Conservation (phyloP, 2,797 vertebrate species). For the Cyprinodon diabolis region DNA sequence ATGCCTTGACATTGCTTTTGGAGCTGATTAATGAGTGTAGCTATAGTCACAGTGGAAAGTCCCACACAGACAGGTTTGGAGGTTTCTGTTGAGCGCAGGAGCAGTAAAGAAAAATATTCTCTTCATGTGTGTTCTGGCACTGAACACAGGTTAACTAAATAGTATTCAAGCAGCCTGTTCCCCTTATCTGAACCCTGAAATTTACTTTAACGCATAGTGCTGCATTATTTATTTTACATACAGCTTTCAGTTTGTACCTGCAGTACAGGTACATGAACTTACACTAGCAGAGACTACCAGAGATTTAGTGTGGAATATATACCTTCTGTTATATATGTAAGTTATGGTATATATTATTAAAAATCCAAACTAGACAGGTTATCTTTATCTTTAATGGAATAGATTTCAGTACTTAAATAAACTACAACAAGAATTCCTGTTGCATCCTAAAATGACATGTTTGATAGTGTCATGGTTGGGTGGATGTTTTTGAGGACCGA, state of each 20-base stretch:
- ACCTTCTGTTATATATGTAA: too few relatives aligned
- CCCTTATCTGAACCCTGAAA: slow-evolving; percentile 58
- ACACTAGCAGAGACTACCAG: neutral
- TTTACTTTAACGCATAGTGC: slow-evolving; percentile 34
- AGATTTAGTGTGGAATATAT: neutral
- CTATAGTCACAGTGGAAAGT: slow-evolving; percentile 78
- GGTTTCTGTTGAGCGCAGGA: slow-evolving; percentile 63
- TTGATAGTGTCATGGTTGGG: too few relatives aligned
- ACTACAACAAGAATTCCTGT: neutral
- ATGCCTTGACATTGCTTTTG: slow-evolving; percentile 75
- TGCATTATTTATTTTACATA: slow-evolving; percentile 16
- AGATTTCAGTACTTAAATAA: neutral
- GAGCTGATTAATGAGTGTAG: slow-evolving; percentile 81
- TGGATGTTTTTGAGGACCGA: too few relatives aligned
- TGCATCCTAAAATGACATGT: neutral
- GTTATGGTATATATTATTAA: neutral
- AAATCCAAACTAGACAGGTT: neutral
- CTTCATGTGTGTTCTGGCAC: slow-evolving; percentile 72
- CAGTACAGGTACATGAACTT: neutral
- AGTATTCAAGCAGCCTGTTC: slow-evolving; percentile 49
- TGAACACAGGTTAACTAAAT: slow-evolving; percentile 40
- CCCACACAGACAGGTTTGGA: slow-evolving; percentile 73
- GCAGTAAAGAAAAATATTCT: slow-evolving; percentile 55
- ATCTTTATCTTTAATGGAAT: neutral
- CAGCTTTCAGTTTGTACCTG: slow-evolving; percentile 21